Base-by-base conservation (phyloP, 2,888 invertebrate genomes). In the Eubasilissa splendida region DNA sequence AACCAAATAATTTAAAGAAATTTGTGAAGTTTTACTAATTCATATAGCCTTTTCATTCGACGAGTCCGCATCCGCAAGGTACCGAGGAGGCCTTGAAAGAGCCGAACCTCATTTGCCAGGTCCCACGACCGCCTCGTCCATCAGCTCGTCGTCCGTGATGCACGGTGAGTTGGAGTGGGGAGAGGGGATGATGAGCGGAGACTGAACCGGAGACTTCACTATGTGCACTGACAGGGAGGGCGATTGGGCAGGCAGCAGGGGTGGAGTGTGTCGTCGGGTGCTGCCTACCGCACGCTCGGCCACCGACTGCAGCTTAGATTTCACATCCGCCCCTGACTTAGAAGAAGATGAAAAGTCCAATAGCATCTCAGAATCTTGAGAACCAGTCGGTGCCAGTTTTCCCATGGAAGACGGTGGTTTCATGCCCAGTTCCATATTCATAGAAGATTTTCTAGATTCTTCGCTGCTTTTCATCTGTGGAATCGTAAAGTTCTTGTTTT, bases 71-170 rank as follows among this genome's bases (percentile, higher is more conserved):
- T 56, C 60, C 71, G 52, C 80, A 76, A 70, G 54, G 76, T 63
- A 59, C 74, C 76, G 70, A 80, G 77, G 63, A 63, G 73, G 80
- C 73, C 79, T 68, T 66, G 78, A 75, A 56, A 65, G 56, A 68
- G 68, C 73, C 70, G 76, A 81, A 77, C 76, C 79, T 92, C 91
- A 95, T 91, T 95, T 95, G 63, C 95, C 94, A 85, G 94, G 91
- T 9, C 95, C 95, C 76, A 95, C 94, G 73, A 96, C 89, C 7
- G 96, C 96, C 87, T 96, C 96, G 87, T 97, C 96, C 95, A 96
- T 96, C 31, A 96, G 92, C 86, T 97, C 97, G 87, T 97, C 97
- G 86, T 97, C 97, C 68, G 96, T 95, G 85, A 95, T 95, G 85
- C 95, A 94, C 22, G 96, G 95, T 7, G 95, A 95, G 84, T 94